Base-by-base conservation (phyloP, 1,140 invertebrate genomes). In the Halesus radiatus region DNA sequence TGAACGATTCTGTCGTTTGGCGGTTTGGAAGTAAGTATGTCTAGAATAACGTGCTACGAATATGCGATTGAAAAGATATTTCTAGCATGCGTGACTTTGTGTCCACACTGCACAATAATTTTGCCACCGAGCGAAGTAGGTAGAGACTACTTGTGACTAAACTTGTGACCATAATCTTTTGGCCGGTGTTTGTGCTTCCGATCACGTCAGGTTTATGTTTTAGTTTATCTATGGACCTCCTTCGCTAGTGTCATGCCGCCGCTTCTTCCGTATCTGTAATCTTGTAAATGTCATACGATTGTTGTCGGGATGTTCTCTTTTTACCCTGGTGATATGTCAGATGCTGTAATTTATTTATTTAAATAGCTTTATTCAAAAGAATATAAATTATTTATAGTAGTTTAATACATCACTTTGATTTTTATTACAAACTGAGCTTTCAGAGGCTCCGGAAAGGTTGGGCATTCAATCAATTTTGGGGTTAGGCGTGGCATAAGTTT, bases 401-500 rank as follows among this genome's bases (percentile, higher is more conserved):
- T 72, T 72, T 72, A 72, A 72, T 72, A 72, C 68, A 72, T 52
- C 68, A 23, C 15, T 52, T 53, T 72, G 3, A 6, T 72, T 54
- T 26, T 15, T 13, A 20, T 53, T 52, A 3, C 10, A 32, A 58
- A 56, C 32, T 58, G n/a, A 58, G 5, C 29, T 20, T 7, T 18
- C 54, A 58, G 68, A 79, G 77, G 77, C 66, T 58, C 66, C 16
- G 23, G 10, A 56, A 70, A 78, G 64, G 66, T 79, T 79, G 68
- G 29, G 45, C 26, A 53, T 79, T 58, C 13, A 70, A 58, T 72
- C 53, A 79, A 73, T 79, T 79, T 79, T 79, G 78, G 78, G 68
- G 78, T 79, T 79, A 79, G 78, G 78, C 78, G 78, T 79, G 78
- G 78, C 78, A 60, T 79, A 18, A 75, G 52, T 64, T 54, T 52